These are phyloP conservation scores for Erethizon dorsatum DNA, from an alignment of 2,797 vertebrate species.

Conservation along the genomic window DNA sequence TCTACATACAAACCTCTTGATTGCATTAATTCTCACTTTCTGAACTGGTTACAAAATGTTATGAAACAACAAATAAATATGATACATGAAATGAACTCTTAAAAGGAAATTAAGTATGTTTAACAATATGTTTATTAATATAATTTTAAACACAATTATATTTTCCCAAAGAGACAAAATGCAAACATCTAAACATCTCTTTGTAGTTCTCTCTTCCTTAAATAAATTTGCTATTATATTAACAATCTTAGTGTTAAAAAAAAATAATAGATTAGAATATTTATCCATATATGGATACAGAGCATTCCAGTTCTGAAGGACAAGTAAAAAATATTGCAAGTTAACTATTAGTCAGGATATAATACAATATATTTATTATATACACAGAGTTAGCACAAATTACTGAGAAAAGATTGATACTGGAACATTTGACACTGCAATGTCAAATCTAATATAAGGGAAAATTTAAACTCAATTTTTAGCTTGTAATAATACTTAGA, in stretches of 20 bases:
- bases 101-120: neutral
- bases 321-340: neutral
- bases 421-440: neutral
- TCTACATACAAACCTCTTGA: neutral
- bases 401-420: neutral
- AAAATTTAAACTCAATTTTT: neutral
- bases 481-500: neutral
- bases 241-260: neutral
- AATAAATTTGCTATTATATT: neutral
- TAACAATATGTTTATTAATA: neutral
- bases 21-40: neutral
- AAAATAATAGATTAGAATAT: neutral
- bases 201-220: neutral
- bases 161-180: neutral
- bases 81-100: neutral
- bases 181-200: neutral
- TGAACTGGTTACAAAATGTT: neutral
- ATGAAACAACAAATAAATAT: neutral
- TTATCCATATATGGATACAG: neutral
- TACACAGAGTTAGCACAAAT: neutral
- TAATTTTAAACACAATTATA: neutral
- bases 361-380: neutral
- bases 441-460: neutral
- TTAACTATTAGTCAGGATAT: neutral
- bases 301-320: neutral